Percentiles rank a stretch among this genome's conserved stretches.
These are phyloP conservation scores for Hydriomena furcata DNA, from an alignment of 2,888 invertebrate species.

Conservation along the genomic window DNA sequence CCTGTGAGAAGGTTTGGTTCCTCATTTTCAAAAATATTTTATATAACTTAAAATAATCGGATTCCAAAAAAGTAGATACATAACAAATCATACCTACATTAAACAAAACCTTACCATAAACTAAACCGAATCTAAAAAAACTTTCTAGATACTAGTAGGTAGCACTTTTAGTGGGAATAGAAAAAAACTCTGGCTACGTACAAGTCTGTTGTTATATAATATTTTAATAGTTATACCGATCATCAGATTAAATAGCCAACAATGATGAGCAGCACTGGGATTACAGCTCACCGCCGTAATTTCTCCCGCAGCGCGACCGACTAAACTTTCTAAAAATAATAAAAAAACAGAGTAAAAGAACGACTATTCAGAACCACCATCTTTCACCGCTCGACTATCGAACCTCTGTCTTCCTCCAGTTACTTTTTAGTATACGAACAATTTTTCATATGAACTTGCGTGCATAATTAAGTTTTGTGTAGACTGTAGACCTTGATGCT, in stretches of 20 bases:
- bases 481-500: constrained; percentile 11
- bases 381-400: constrained; percentile 78
- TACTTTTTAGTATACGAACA: constrained; percentile 39
- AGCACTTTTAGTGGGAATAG: constrained; percentile 12
- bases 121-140: not conserved
- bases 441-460: constrained; percentile 20
- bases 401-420: constrained; percentile 55
- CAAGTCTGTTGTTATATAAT: constrained; percentile 20
- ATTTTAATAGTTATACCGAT: constrained; percentile 42
- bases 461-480: constrained; percentile 20
- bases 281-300: constrained; percentile 70
- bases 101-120: too few species aligned
- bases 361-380: constrained; percentile 73
- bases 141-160: constrained; percentile 8
- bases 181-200: constrained; percentile 17
- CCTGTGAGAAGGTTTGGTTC: constrained; percentile 51
- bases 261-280: constrained; percentile 70
- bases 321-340: constrained; percentile 82
- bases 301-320: constrained; percentile 76
- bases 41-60: not conserved
- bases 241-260: constrained; percentile 65
- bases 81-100: too few species aligned
- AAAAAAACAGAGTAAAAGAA: constrained; percentile 75
- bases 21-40: constrained; percentile 33
- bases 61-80: too few species aligned